phyloP scores from a whole-genome alignment of 1,140 invertebrate genomes.

The Nephila pilipes region DNA sequence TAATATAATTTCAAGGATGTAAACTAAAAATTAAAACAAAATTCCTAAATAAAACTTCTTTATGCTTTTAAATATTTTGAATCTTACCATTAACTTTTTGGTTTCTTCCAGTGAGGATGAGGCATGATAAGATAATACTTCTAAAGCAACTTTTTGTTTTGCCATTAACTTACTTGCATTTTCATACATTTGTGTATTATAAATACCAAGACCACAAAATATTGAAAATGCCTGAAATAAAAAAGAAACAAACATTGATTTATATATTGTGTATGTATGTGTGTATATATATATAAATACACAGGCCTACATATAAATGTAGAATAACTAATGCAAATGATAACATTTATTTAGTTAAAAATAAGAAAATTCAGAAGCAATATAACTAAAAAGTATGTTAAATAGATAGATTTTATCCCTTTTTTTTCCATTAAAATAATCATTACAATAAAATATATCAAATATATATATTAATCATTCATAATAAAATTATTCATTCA shows the following conservation, averaged over 20 bases:
- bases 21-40: too few species aligned
- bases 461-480: background rate
- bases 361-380: too few species aligned
- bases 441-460: background rate
- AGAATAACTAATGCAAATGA: too few species aligned
- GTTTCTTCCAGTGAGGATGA: conserved; percentile 95
- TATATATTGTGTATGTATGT: background rate
- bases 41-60: too few species aligned
- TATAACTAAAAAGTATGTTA: too few species aligned
- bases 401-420: too few species aligned
- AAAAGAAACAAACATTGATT: background rate
- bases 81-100: conserved; percentile 84
- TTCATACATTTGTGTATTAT: conserved; percentile 98
- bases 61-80: too few species aligned
- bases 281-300: too few species aligned
- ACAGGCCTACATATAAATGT: too few species aligned
- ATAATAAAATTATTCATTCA: background rate
- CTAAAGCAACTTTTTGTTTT: conserved; percentile 96
- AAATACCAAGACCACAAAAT: conserved; percentile 97
- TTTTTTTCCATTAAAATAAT: background rate
- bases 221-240: conserved; percentile 91
- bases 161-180: conserved; percentile 97
- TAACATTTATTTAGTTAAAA: too few species aligned
- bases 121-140: conserved; percentile 97
- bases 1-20: too few species aligned